phyloP scores from a whole-genome alignment of 2,888 invertebrate genomes.

The Gastrophysa polygoni region DNA sequence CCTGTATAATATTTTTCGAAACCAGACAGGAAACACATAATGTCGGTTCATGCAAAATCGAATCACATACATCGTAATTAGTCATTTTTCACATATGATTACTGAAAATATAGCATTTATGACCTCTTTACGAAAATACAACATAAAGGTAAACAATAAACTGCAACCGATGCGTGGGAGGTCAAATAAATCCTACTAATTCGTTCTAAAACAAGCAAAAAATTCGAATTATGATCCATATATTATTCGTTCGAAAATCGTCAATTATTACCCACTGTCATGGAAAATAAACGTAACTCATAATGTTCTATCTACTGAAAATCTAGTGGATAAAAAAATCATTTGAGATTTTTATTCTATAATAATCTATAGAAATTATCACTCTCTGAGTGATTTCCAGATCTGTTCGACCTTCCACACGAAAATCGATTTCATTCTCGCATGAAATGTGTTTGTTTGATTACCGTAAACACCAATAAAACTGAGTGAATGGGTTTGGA shows the following conservation, averaged over 20 bases:
- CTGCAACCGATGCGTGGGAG: not conserved
- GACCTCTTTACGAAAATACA: conserved; percentile 1
- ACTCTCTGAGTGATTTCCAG: not conserved
- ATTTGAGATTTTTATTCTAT: no score
- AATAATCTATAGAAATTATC: no score
- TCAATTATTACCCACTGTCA: not conserved
- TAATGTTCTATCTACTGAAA: no score
- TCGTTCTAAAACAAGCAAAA: not conserved
- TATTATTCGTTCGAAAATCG: not conserved
- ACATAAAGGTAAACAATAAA: not conserved
- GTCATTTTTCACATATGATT: not conserved
- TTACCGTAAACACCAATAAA: conserved; percentile 3
- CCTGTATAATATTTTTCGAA: no score
- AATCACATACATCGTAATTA: not conserved
- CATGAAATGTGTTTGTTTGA: not conserved
- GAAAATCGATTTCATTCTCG: not conserved
- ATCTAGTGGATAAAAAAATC: no score
- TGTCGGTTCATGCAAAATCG: not conserved
- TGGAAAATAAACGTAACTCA: no score
- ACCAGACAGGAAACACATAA: not conserved
- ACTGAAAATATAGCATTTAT: not conserved
- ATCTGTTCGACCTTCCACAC: not conserved
- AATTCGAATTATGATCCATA: not conserved
- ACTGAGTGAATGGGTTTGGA: conserved; percentile 6
- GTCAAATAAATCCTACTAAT: not conserved